phyloP scores from a whole-genome alignment of 2,797 vertebrate species.

The Periophthalmus magnuspinnatus region DNA sequence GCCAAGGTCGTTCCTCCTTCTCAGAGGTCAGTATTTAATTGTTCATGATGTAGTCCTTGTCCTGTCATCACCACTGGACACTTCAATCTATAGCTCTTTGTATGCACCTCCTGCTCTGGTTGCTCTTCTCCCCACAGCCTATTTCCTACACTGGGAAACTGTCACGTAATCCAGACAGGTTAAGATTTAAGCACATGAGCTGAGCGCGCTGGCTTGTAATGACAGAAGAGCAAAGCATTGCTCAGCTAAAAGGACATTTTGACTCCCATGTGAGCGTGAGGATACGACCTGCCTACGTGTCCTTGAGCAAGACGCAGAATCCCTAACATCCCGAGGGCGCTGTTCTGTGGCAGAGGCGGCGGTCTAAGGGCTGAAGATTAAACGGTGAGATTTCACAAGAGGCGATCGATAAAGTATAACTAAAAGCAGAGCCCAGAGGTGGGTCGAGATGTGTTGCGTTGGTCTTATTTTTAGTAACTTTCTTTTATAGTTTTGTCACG shows the following conservation, averaged over 20 bases:
- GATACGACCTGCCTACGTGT: slow-evolving; percentile 40
- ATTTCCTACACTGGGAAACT: slow-evolving; percentile 32
- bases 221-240: slow-evolving; percentile 36
- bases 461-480: not conserved
- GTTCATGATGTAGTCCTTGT: not conserved
- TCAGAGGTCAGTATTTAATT: slow-evolving; percentile 14
- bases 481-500: not conserved
- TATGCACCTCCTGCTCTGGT: slow-evolving; percentile 1
- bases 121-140: slow-evolving; percentile 24
- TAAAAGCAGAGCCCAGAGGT: slow-evolving; percentile 58
- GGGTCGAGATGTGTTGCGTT: slow-evolving; percentile 46
- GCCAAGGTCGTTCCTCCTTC: not conserved
- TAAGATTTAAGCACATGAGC: slow-evolving; percentile 21
- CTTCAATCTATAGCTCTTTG: not conserved
- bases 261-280: slow-evolving; percentile 27
- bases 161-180: slow-evolving; percentile 45
- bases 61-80: not conserved
- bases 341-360: slow-evolving; percentile 25
- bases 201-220: not conserved
- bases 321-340: slow-evolving; percentile 36
- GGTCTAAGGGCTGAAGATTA: slow-evolving; percentile 26
- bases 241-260: slow-evolving; percentile 34
- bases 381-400: slow-evolving; percentile 36
- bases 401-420: slow-evolving; percentile 49
- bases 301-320: slow-evolving; percentile 56